These are phyloP conservation scores for Hippolais icterina DNA, from an alignment of 2,113 vertebrate genomes.

Conservation along the genomic window DNA sequence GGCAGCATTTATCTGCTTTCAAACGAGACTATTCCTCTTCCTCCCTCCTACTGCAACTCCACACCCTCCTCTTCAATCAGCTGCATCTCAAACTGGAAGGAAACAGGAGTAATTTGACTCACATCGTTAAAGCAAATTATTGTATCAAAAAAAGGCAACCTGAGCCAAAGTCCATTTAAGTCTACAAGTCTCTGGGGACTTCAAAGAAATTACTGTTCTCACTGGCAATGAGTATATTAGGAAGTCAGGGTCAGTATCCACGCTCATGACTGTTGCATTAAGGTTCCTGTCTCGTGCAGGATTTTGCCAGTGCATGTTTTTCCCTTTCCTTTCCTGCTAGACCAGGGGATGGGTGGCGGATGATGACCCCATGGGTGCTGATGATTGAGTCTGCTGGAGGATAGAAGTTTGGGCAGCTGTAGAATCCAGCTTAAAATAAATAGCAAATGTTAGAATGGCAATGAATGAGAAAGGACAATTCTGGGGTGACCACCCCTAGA, in stretches of 20 bases:
- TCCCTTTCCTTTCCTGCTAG: neutral
- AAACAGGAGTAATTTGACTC: neutral
- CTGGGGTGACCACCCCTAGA: neutral
- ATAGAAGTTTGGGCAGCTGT: neutral
- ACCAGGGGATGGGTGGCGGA: neutral
- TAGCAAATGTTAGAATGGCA: neutral
- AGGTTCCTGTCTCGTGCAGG: neutral
- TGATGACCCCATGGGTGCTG: neutral
- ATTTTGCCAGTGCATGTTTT: neutral
- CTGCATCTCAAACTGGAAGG: neutral
- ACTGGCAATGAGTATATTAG: neutral
- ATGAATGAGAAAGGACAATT: neutral
- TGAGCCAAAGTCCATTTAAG: neutral
- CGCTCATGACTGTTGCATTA: neutral
- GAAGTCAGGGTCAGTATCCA: neutral
- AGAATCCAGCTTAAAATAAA: neutral
- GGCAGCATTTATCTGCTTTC: conserved; percentile 17
- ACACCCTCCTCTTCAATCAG: neutral
- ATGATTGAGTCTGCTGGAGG: neutral
- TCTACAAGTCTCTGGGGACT: neutral
- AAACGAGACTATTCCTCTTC: neutral
- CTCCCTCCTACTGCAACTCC: neutral
- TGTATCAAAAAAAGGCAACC: neutral
- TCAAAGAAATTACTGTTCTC: neutral
- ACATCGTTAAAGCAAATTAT: neutral